Evolutionary conservation across 2,113 vertebrate species (phyloP), one percentile per base, ranked within the genome.

Genomic region (Steatornis caripensis): DNA sequence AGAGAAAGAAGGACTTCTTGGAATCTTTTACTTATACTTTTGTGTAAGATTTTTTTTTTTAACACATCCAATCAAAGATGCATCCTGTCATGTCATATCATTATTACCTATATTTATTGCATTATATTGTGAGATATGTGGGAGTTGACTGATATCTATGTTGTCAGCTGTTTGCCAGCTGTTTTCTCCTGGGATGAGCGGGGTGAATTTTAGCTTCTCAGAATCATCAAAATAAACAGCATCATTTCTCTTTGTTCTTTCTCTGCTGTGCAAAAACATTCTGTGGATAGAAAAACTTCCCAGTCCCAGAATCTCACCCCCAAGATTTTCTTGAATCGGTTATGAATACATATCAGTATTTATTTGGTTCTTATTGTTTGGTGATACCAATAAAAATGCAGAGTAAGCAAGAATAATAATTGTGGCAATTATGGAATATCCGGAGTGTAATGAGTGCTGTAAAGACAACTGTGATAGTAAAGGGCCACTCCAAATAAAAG

Each of bases 111-210:
- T 94, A 74, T 88, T 96, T 96, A 94, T 84, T 90, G 68, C 88
- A 94, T 90, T 93, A 93, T 80, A 94, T 88, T 96, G 55, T 78
- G 61, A 92, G 88, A 84, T 96, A 93, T 4, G 66, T 93, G 84
- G 92, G 96, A 97, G 86, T 95, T 97, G 93, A 96, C 84, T 95
- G 86, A 87, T 97, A 95, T 95, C 93, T 95, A 45, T 91, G 84
- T 82, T 95, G 93, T 95, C 94, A 95, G 91, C 93, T 97, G 91
- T 93, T 96, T 97, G 95, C 95, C 96, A 95, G 95, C 89, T 96
- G 93, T 97, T 95, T 96, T 91, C 91, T 97, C 91, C 81, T 95
- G 94, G 93, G 95, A 92, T 89, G 74, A 95, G 58, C 13, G 0
- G 77, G 94, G 78, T 95, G 93, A 96, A 95, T 96, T 94, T 95